phyloP scores from a whole-genome alignment of 2,888 invertebrate genomes.

The Portevinia maculata region DNA sequence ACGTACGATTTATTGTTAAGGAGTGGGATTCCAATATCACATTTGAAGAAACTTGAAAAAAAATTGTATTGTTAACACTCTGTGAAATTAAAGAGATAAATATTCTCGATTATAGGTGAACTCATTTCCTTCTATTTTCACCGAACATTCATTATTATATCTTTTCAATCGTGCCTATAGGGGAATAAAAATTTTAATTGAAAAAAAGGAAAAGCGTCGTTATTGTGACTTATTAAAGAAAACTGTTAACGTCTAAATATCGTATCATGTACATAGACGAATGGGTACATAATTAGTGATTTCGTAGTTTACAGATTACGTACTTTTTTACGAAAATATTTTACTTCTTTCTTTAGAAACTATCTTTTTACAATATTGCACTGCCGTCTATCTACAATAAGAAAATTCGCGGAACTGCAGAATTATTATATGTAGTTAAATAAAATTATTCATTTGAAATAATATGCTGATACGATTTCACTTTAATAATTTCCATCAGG shows the following conservation, averaged over 20 bases:
- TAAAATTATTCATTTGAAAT: constrained; percentile 6
- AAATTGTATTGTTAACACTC: neutral
- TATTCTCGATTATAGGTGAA: too few relatives aligned
- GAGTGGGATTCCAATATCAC: constrained; percentile 43
- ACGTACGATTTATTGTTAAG: neutral
- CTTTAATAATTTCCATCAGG: constrained; percentile 80
- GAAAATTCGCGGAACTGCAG: constrained; percentile 40
- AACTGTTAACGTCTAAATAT: neutral
- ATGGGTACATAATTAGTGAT: constrained; percentile 3
- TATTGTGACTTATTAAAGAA: neutral
- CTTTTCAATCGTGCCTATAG: too few relatives aligned
- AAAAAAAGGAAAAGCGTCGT: neutral
- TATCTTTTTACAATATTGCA: constrained; percentile 44
- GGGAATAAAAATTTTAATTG: neutral
- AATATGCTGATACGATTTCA: constrained; percentile 4
- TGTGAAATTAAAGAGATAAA: too few relatives aligned
- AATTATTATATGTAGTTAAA: constrained; percentile 9
- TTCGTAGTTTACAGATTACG: constrained; percentile 32
- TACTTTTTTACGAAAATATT: constrained; percentile 63
- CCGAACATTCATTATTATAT: too few relatives aligned
- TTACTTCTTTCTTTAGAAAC: constrained; percentile 42
- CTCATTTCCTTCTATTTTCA: too few relatives aligned
- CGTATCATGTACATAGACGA: neutral
- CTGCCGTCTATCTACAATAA: constrained; percentile 58
- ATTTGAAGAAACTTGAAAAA: constrained; percentile 26